Conservation (phyloP, 2,888 invertebrate genomes). For the Yponomeuta evonymella region DNA sequence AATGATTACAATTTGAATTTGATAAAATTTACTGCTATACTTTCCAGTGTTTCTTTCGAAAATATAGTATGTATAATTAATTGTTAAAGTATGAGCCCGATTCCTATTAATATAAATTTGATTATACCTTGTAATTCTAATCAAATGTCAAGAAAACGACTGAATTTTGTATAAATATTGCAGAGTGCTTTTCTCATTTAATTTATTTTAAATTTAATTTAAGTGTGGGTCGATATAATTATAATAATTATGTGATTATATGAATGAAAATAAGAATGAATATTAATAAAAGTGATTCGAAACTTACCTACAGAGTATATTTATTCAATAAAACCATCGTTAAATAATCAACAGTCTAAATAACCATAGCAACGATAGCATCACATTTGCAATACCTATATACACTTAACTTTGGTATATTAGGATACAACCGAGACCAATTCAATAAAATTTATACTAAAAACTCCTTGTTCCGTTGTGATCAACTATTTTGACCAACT, state of each 20-base stretch:
- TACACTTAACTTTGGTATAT: neutral
- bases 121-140: constrained; percentile 68
- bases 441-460: too few species aligned
- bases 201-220: constrained; percentile 71
- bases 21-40: neutral
- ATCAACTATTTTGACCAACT: too few species aligned
- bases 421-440: too few species aligned
- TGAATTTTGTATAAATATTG: constrained; percentile 73
- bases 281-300: constrained; percentile 67
- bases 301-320: constrained; percentile 33
- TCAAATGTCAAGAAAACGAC: constrained; percentile 71
- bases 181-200: constrained; percentile 65
- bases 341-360: neutral
- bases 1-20: constrained; percentile 3
- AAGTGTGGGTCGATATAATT: constrained; percentile 73
- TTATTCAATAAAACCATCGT: constrained; percentile 13
- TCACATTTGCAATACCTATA: neutral
- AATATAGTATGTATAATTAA: constrained; percentile 44
- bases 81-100: constrained; percentile 64
- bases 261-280: constrained; percentile 65
- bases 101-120: constrained; percentile 73
- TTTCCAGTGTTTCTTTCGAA: neutral
- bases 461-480: too few species aligned
- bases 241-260: constrained; percentile 71
- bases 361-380: neutral